Conservation (phyloP, 2,113 vertebrate genomes). For the Poeciliopsis prolifica region DNA sequence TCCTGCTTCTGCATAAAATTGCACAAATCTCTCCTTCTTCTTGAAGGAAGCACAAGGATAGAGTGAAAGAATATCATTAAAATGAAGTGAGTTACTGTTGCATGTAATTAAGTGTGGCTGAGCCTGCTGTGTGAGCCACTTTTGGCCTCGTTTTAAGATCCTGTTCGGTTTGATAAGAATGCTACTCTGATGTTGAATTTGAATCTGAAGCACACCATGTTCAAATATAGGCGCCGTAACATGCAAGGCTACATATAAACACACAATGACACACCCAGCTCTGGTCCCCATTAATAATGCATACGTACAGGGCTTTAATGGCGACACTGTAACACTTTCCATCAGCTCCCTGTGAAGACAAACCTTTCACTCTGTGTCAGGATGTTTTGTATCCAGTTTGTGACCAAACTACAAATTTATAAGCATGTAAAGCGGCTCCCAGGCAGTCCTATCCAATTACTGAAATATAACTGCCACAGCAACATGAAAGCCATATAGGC, state of each 20-base stretch:
- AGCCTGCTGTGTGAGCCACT: conserved; percentile 68
- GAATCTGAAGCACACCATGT: neutral
- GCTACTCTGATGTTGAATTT: conserved; percentile 6
- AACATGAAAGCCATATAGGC: conserved; percentile 64
- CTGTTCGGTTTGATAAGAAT: conserved; percentile 12
- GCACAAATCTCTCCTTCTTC: conserved; percentile 31
- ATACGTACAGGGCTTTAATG: conserved; percentile 69
- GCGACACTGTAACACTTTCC: conserved; percentile 54
- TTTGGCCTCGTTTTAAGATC: conserved; percentile 38
- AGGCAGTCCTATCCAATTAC: conserved; percentile 41
- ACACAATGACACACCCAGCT: conserved; percentile 64
- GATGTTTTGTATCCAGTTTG: conserved; percentile 42
- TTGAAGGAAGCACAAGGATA: conserved; percentile 52
- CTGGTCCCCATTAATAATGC: conserved; percentile 71
- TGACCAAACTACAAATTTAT: conserved; percentile 48
- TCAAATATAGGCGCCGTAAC: neutral
- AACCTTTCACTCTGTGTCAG: conserved; percentile 41
- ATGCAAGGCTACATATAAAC: conserved; percentile 46
- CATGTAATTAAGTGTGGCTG: conserved; percentile 72
- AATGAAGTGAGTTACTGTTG: conserved; percentile 72
- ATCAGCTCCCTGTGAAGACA: conserved; percentile 35
- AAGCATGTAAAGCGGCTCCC: conserved; percentile 44
- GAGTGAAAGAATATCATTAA: conserved; percentile 53
- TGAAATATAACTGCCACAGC: conserved; percentile 57
- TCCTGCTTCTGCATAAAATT: conserved; percentile 32